Base-by-base conservation (phyloP, 2,797 vertebrate species). In the Aphelocoma californica region DNA sequence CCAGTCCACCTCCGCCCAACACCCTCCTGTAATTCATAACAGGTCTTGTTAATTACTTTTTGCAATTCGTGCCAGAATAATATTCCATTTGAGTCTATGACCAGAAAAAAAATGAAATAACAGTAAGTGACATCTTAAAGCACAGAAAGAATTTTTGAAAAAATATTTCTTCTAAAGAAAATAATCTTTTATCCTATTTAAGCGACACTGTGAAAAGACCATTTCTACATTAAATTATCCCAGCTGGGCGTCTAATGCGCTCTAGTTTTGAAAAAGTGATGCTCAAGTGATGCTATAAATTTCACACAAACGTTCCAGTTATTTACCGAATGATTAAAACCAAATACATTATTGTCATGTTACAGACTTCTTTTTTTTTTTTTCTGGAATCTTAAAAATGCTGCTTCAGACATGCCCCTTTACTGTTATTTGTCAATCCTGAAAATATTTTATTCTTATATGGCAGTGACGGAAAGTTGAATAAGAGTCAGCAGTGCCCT, bases 261-360 rank as follows among this genome's bases (percentile, higher is more conserved):
- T 81, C 58, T 54, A 18, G 32, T 74, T 85, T 85, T 74, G 38
- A 60, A 87, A 81, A 95, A 81, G 29, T 20, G 34, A 72, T 69
- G 47, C 51, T 92, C 23, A 26, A 78, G 32, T 70, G 53, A 72
- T 1, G 1, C 25, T 42, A 50, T 70, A 88, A 85, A 77, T 93
- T 89, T 85, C 50, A 60, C 44, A 92, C 18, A 87, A 80, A 66
- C 50, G 11, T 86, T 86, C 34, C 36, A 77, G 53, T 66, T 95
- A 82, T 91, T 91, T 95, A 78, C 40, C 29, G 77, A 67, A 73
- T 77, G 19, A 96, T 92, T 93, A 95, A 92, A 86, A 54, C 24
- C 3, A 72, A 86, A 93, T 89, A 83, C 57, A 94, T 89, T 70
- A 45, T 42, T 34, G 32, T 57, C 77, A 20, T 9, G 26, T 6